phyloP scores from a whole-genome alignment of 1,140 invertebrate species.

The Caligus rogercresseyi region DNA sequence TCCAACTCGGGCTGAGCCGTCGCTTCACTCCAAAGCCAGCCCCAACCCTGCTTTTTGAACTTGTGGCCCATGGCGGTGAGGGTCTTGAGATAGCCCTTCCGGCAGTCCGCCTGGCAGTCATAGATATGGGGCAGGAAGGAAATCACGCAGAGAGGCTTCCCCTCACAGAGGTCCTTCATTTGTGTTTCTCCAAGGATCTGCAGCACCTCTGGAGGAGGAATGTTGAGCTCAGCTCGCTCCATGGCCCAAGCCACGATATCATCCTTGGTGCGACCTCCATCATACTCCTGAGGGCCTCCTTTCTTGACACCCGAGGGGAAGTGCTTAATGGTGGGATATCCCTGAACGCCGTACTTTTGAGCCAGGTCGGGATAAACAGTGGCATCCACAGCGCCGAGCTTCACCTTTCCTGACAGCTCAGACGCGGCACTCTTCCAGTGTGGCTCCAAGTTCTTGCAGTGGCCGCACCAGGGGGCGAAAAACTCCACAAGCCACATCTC shows the following conservation, averaged over 20 bases:
- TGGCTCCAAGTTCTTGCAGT: conserved; percentile 88
- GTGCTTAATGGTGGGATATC: conserved; percentile 94
- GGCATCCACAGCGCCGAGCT: conserved; percentile 88
- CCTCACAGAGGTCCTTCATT: conserved; percentile 55
- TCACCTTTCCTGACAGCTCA: conserved; percentile 75
- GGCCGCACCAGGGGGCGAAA: conserved; percentile 89
- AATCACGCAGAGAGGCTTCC: conserved; percentile 77
- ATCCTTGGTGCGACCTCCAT: conserved; percentile 68
- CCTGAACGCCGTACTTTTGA: conserved; percentile 55
- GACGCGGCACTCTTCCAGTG: conserved; percentile 84
- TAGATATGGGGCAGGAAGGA: conserved; percentile 88
- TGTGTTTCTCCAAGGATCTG: conserved; percentile 37
- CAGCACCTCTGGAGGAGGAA: conserved; percentile 69
- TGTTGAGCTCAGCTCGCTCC: conserved; percentile 64
- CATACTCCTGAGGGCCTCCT: conserved; percentile 34
- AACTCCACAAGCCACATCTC: conserved; percentile 94
- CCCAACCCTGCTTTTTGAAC: conserved; percentile 91
- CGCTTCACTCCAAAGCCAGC: conserved; percentile 91
- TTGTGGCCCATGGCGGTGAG: conserved; percentile 64
- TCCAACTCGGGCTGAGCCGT: conserved; percentile 64
- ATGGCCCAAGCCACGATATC: conserved; percentile 83
- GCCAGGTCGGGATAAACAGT: conserved; percentile 71
- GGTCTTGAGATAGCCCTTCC: conserved; percentile 66
- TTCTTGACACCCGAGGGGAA: conserved; percentile 68
- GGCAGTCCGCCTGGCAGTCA: conserved; percentile 85